These are phyloP conservation scores for Chaetura pelagica DNA, from an alignment of 2,113 vertebrate species.

Conservation along the genomic window DNA sequence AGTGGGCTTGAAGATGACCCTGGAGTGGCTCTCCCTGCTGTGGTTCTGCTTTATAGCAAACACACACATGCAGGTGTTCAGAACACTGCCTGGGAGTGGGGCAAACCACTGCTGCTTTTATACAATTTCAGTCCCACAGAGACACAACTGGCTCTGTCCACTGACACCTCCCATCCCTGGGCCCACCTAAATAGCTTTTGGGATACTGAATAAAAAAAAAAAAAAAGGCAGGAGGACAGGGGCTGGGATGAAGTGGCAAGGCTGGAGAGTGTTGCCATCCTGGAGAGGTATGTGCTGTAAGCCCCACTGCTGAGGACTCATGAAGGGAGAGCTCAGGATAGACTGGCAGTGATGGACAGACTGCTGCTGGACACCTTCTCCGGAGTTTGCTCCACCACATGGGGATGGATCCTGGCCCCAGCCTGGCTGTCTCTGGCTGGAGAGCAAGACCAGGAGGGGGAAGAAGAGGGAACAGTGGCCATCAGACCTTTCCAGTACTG, in stretches of 20 bases:
- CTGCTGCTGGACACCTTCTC: neutral
- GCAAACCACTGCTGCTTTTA: neutral
- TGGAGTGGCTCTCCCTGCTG: neutral
- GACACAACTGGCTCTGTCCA: neutral
- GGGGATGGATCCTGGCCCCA: neutral
- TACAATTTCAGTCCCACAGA: neutral
- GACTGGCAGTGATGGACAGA: neutral
- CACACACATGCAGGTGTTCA: neutral
- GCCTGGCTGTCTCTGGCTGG: neutral
- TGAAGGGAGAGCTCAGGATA: neutral
- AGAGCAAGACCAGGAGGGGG: neutral
- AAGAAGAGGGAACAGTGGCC: neutral
- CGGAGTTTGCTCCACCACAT: neutral
- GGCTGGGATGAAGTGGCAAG: neutral
- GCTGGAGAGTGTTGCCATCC: too few relatives aligned
- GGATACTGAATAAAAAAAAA: neutral
- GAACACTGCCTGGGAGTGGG: neutral
- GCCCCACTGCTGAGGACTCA: neutral
- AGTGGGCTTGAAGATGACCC: neutral
- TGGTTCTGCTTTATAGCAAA: neutral
- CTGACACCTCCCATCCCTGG: too few relatives aligned
- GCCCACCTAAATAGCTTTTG: neutral
- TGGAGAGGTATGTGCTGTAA: neutral
- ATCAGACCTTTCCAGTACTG: neutral
- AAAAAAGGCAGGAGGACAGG: neutral